A percentile compares a stretch with the other conserved stretches of the same genome.
Evolutionary conservation across 2,888 invertebrate genomes (phyloP).

Genomic region (Thecocarcelia acutangulata): DNA sequence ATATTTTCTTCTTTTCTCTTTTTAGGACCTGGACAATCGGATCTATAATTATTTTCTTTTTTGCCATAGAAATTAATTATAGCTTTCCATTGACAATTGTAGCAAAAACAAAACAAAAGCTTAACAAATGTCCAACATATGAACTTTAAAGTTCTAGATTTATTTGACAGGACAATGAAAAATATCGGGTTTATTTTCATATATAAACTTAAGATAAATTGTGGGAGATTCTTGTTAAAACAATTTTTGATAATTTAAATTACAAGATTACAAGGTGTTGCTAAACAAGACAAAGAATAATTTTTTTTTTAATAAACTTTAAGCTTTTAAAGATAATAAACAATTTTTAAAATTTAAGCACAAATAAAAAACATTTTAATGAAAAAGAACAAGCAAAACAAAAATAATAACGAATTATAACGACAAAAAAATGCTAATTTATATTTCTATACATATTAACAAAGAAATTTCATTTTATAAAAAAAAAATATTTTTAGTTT

Average conservation of each 20-base stretch:
- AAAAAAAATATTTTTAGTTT: slow-evolving; percentile 41
- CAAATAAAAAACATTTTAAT: slow-evolving; percentile 44
- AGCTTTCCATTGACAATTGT: slow-evolving; percentile 71
- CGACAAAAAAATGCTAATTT: slow-evolving; percentile 50
- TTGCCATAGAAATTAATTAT: slow-evolving; percentile 81
- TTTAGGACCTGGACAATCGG: slow-evolving; percentile 85
- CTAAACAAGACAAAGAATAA: slow-evolving; percentile 26
- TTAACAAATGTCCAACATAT: slow-evolving; percentile 69
- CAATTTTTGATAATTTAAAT: background rate
- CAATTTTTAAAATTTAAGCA: slow-evolving; percentile 66
- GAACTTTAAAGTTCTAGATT: slow-evolving; percentile 62
- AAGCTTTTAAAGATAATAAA: slow-evolving; percentile 43
- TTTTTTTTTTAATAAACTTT: slow-evolving; percentile 29
- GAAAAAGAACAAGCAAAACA: slow-evolving; percentile 69
- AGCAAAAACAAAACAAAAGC: background rate
- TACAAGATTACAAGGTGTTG: slow-evolving; percentile 48
- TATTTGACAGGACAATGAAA: slow-evolving; percentile 26
- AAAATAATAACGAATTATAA: slow-evolving; percentile 44
- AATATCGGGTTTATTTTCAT: slow-evolving; percentile 48
- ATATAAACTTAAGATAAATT: slow-evolving; percentile 28
- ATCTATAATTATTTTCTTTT: slow-evolving; percentile 83
- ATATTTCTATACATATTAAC: slow-evolving; percentile 17
- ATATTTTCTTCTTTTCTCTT: slow-evolving; percentile 73
- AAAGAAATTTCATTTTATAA: slow-evolving; percentile 4
- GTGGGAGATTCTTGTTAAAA: slow-evolving; percentile 48